These are phyloP conservation scores for Podarcis raffonei DNA, from an alignment of 2,113 vertebrate species.

Conservation along the genomic window DNA sequence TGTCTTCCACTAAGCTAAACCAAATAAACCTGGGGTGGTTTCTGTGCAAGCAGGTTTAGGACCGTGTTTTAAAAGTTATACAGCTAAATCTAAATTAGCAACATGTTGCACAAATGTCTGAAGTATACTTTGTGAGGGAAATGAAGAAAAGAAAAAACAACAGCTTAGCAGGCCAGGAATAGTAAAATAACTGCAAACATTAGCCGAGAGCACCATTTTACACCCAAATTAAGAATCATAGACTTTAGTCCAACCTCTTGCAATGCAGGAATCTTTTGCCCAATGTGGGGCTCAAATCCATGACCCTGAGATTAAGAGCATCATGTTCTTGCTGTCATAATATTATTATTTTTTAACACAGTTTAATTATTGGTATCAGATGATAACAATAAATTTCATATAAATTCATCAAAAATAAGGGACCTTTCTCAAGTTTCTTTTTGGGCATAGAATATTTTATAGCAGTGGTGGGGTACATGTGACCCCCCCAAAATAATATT, in stretches of 20 bases:
- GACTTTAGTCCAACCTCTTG: no score
- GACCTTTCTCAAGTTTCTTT: constrained; percentile 47
- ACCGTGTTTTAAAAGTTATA: not conserved
- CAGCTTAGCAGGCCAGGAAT: not conserved
- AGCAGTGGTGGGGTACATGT: no score
- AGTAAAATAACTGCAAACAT: not conserved
- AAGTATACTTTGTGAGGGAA: not conserved
- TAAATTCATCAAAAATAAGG: constrained; percentile 51
- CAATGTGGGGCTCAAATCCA: no score
- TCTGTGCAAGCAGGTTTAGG: not conserved
- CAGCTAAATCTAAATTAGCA: not conserved
- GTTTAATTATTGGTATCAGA: constrained; percentile 44
- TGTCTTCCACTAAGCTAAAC: not conserved
- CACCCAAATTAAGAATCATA: constrained; percentile 14
- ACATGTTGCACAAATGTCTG: not conserved
- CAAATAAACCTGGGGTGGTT: not conserved
- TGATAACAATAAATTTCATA: constrained; percentile 49
- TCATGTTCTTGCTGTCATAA: not conserved
- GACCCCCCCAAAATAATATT: no score
- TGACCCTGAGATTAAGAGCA: no score
- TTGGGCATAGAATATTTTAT: constrained; percentile 46
- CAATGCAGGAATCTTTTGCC: no score
- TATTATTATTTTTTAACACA: constrained; percentile 34
- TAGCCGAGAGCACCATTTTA: not conserved
- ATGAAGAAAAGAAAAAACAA: not conserved